Conservation (phyloP, 1,140 invertebrate genomes). For the Drepana arcuata region DNA sequence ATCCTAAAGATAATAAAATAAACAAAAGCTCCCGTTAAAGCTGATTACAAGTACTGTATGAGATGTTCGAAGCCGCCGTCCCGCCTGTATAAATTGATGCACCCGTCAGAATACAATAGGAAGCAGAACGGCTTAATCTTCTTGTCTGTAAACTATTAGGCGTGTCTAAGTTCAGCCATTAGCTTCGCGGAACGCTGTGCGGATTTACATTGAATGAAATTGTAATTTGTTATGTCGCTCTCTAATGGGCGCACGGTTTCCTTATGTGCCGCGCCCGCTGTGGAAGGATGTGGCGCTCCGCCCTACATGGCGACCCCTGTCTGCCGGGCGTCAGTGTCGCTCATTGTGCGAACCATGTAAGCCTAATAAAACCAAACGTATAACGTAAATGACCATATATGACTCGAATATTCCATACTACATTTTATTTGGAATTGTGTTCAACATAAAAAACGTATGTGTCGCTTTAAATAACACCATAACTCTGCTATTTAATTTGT, state of each 20-base stretch:
- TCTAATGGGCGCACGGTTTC: conserved; percentile 45
- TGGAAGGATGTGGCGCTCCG: conserved; percentile 23
- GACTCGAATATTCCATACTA: too few relatives aligned
- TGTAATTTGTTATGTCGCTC: conserved; percentile 53
- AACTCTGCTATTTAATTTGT: too few relatives aligned
- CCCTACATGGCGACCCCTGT: conserved; percentile 33
- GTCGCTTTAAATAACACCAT: too few relatives aligned
- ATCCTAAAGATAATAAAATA: too few relatives aligned
- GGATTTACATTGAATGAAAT: conserved; percentile 69
- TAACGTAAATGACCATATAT: conserved; percentile 8
- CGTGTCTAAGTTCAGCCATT: conserved; percentile 52
- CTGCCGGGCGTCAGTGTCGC: conserved; percentile 34
- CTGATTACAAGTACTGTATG: conserved; percentile 20
- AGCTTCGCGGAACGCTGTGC: conserved; percentile 31
- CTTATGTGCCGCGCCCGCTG: conserved; percentile 42
- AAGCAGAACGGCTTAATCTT: conserved; percentile 42
- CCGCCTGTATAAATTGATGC: conserved; percentile 28
- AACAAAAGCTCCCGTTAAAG: conserved; percentile 9
- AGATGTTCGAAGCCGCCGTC: conserved; percentile 9
- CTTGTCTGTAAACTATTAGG: conserved; percentile 43
- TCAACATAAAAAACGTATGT: too few relatives aligned
- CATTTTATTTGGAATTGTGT: too few relatives aligned
- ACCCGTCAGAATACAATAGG: conserved; percentile 30
- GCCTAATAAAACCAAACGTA: conserved; percentile 19
- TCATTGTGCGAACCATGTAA: conserved; percentile 38